phyloP scores from a whole-genome alignment of 2,797 vertebrate genomes.

The Hypotaenidia okinawae region DNA sequence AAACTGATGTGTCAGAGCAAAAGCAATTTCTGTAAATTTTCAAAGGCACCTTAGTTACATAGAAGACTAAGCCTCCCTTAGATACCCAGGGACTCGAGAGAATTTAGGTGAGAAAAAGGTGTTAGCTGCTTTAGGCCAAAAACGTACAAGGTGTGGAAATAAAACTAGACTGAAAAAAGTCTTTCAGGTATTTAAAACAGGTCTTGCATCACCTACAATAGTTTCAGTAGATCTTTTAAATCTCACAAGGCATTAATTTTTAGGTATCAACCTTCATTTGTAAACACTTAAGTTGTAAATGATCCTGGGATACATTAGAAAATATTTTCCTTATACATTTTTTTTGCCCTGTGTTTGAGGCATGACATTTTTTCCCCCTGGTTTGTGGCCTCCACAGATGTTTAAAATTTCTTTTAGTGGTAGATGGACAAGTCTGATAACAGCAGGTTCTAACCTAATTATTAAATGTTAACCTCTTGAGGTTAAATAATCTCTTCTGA shows the following conservation, averaged over 20 bases:
- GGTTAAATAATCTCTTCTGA: conserved; percentile 35
- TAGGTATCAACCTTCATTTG: background rate
- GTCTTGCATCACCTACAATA: background rate
- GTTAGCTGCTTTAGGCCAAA: background rate
- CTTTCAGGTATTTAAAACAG: background rate
- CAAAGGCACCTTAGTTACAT: background rate
- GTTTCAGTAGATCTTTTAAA: background rate
- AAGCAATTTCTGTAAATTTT: background rate
- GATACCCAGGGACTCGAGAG: background rate
- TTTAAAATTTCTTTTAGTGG: background rate
- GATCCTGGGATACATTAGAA: background rate
- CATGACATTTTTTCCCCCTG: background rate
- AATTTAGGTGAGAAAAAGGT: background rate
- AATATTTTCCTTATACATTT: background rate
- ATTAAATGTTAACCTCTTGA: conserved; percentile 28
- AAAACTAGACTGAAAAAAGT: background rate
- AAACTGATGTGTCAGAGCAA: background rate
- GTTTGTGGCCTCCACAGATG: background rate
- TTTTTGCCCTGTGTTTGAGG: background rate
- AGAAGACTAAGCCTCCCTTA: background rate
- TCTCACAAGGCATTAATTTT: background rate
- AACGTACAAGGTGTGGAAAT: background rate
- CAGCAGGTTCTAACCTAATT: conserved; percentile 39
- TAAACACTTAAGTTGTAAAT: background rate
- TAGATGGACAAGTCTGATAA: conserved; percentile 8